These are phyloP conservation scores for Campylomormyrus tamandua DNA, from an alignment of 2,113 vertebrate species.

Conservation along the genomic window DNA sequence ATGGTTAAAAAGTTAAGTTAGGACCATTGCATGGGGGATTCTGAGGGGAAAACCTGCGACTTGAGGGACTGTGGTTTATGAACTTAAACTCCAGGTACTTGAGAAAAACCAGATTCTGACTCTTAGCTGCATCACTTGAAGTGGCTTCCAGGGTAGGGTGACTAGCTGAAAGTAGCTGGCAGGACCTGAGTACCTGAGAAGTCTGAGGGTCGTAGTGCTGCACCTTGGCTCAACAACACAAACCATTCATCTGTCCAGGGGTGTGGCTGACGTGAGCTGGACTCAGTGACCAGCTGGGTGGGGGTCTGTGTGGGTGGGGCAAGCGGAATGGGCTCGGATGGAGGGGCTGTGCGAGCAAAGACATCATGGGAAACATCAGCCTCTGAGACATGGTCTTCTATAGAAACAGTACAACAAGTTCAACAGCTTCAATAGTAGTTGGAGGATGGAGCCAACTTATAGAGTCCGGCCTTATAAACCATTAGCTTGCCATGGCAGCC, in stretches of 20 bases:
- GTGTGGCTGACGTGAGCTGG: not conserved
- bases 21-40: not conserved
- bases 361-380: not conserved
- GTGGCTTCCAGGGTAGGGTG: not conserved
- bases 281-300: not conserved
- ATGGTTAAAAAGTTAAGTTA: not conserved
- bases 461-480: not conserved
- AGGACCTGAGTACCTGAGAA: slow-evolving; percentile 4
- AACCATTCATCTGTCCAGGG: slow-evolving; percentile 13
- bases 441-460: not conserved
- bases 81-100: not conserved
- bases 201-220: not conserved
- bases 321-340: not conserved
- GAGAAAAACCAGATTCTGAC: not conserved
- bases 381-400: not conserved
- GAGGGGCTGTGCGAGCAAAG: not conserved
- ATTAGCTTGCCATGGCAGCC: not conserved
- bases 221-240: not conserved
- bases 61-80: not conserved
- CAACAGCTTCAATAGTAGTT: not conserved
- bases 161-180: not conserved
- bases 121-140: not conserved
- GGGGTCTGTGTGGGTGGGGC: not conserved
- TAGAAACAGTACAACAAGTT: not conserved
- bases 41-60: not conserved